Base-by-base conservation (phyloP, 2,888 invertebrate genomes). In the Lordiphosa fenestrarum region DNA sequence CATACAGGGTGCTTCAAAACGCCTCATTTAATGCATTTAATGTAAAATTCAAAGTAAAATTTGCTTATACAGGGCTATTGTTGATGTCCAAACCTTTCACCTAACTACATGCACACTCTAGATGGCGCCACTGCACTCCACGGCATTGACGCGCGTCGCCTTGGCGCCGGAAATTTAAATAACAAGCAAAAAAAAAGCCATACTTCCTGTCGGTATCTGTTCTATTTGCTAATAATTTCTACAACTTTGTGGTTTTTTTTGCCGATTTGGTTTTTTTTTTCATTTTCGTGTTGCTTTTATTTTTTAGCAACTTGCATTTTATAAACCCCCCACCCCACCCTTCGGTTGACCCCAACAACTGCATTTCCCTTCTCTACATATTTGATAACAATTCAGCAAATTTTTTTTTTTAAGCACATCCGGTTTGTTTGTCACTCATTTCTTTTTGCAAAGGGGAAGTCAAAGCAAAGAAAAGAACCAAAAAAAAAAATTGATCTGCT, bases 331-430 rank as follows among this genome's bases (percentile, higher is more conserved):
- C 15, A 15, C 15, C 15, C 30, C 30, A 19, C 19, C 19, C 4
- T 0, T 4, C 30, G 3, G 30, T 30, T 50, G 49, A 39, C 51
- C 52, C 65, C 65, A 42, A 60, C 65, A 60, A 60, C 12, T 49
- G 36, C 48, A 67, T 51, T 62, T 53, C 37, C 44, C 39, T 48
- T 51, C 59, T 48, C 30, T 30, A 57, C 61, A 71, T 57, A 66
- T 74, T 82, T 63, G 63, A 58, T 53, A 56, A 54, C 58, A 30
- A 71, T 61, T 74, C 74, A 74, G 74, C 84, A 74, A 30, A 76
- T 1, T 25, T 25, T 61, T 72, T 68, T 37, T 19, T 40, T 35
- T 35, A 53, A 39, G 37, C 57, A 55, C 74, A 75, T 75, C 74
- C 74, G 74, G 55, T 81, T 66, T 30, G n/a, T 30, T 30, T 30